Evolutionary conservation across 1,140 invertebrate genomes (phyloP).

Genomic region (Pararge aegeria): DNA sequence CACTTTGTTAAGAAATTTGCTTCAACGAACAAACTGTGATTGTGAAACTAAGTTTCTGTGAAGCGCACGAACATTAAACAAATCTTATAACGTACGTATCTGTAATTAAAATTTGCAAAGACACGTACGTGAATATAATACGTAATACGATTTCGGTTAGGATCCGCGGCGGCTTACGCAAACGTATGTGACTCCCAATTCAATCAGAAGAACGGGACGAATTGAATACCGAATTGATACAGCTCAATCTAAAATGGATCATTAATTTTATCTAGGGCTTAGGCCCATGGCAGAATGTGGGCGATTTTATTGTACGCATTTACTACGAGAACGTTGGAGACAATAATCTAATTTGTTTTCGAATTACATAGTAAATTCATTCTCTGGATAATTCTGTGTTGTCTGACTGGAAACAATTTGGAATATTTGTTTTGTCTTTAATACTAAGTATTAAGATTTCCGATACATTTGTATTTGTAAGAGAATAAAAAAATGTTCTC

Average conservation of each 20-base stretch:
- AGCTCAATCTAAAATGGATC: constrained; percentile 27
- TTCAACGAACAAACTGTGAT: constrained; percentile 52
- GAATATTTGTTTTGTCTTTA: not conserved
- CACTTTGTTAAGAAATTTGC: constrained; percentile 62
- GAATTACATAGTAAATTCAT: not conserved
- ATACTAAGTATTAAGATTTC: not conserved
- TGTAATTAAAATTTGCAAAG: constrained; percentile 47
- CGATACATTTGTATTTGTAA: no score
- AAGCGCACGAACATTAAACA: constrained; percentile 30
- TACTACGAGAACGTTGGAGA: constrained; percentile 1
- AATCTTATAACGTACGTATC: constrained; percentile 22
- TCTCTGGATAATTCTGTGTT: not conserved
- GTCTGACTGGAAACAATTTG: not conserved
- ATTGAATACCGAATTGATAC: constrained; percentile 37
- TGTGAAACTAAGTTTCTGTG: constrained; percentile 37
- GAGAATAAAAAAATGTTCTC: no score
- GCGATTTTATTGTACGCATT: constrained; percentile 27
- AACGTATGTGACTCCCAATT: constrained; percentile 35
- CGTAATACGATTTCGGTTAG: constrained; percentile 27
- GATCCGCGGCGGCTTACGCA: constrained; percentile 24
- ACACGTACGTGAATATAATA: constrained; percentile 44
- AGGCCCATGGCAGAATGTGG: constrained; percentile 20
- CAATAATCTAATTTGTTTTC: not conserved
- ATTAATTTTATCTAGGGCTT: constrained; percentile 37
- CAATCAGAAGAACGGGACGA: constrained; percentile 33